Evolutionary conservation across 2,113 vertebrate genomes (phyloP).

Genomic region (Ahaetulla prasina): DNA sequence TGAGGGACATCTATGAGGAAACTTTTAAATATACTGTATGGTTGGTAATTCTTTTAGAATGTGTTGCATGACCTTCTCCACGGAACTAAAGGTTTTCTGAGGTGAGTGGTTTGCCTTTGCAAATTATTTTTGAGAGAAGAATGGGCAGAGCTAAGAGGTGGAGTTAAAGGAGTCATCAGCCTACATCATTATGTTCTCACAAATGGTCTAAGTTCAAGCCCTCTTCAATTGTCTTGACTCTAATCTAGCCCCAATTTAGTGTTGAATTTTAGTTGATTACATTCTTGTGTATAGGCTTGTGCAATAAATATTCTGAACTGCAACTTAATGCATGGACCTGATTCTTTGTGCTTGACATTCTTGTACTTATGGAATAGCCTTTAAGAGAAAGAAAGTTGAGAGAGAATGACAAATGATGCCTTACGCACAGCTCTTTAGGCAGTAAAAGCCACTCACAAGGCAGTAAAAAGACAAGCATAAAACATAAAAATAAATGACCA

Average conservation of each 20-base stretch:
- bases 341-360: neutral
- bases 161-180: neutral
- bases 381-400: neutral
- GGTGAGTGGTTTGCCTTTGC: neutral
- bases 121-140: neutral
- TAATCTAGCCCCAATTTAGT: neutral
- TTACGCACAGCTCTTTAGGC: neutral
- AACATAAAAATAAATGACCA: neutral
- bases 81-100: neutral
- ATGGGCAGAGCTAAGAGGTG: neutral
- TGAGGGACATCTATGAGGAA: neutral
- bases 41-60: neutral
- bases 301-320: neutral
- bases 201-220: neutral
- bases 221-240: neutral
- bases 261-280: neutral
- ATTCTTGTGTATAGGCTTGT: neutral
- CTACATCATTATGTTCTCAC: neutral
- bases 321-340: neutral
- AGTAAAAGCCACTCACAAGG: neutral
- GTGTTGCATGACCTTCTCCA: neutral
- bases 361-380: neutral
- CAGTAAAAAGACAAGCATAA: neutral
- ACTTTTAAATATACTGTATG: neutral
- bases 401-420: neutral